phyloP scores from a whole-genome alignment of 2,113 vertebrate species.

The Choloepus hoffmanni region DNA sequence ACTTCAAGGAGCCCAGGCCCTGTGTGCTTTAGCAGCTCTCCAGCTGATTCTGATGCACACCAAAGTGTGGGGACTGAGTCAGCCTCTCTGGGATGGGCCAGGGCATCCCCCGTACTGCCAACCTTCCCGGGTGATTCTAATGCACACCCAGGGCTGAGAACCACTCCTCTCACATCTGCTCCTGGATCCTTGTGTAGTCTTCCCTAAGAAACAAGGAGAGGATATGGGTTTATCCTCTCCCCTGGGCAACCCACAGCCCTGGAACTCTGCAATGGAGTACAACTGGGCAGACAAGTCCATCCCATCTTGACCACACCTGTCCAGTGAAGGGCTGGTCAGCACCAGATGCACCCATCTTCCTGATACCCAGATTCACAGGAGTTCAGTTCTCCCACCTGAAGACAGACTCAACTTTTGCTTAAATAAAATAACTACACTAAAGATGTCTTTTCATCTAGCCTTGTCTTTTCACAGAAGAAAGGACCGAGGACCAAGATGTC shows the following conservation, averaged over 20 bases:
- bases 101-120: background rate
- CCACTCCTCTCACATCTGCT: background rate
- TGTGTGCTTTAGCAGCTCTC: fast-evolving
- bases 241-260: background rate
- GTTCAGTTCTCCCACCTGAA: background rate
- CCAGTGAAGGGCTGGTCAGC: background rate
- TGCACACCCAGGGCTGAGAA: background rate
- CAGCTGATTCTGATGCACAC: background rate
- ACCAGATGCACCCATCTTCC: background rate
- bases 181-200: background rate
- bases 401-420: background rate
- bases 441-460: background rate
- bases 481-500: background rate
- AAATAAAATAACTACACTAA: background rate
- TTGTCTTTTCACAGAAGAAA: background rate
- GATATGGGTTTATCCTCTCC: background rate
- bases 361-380: background rate
- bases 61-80: background rate
- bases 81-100: background rate
- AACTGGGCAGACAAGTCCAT: background rate
- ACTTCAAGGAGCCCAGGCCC: background rate
- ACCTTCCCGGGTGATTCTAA: background rate
- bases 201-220: background rate
- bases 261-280: background rate
- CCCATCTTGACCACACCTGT: background rate